phyloP scores from a whole-genome alignment of 2,113 vertebrate species.

The Okapia johnstoni region DNA sequence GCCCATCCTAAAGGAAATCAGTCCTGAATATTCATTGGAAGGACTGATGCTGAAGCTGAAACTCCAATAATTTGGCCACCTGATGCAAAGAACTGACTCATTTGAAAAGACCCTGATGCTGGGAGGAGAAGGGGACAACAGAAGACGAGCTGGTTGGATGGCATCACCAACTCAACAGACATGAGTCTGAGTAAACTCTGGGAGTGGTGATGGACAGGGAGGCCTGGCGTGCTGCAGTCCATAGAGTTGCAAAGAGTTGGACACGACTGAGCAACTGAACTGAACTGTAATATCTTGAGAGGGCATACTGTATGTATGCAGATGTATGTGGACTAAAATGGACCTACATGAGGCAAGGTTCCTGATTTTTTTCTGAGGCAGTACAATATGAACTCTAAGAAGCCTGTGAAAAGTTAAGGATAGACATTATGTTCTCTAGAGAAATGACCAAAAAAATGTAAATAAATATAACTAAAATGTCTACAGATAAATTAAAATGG shows the following conservation, averaged over 20 bases:
- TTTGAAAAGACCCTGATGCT: background rate
- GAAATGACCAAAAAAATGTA: background rate
- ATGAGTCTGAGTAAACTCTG: background rate
- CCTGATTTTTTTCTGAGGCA: background rate
- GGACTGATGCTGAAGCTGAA: background rate
- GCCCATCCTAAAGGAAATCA: background rate
- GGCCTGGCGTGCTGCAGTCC: background rate
- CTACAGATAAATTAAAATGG: background rate
- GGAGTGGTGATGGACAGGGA: background rate
- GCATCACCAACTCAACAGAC: background rate
- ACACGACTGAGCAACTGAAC: background rate
- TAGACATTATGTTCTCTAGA: background rate
- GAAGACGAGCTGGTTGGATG: background rate
- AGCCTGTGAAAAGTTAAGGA: background rate
- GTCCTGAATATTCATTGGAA: background rate
- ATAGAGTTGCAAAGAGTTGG: background rate
- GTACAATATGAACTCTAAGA: background rate
- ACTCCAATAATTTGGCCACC: background rate
- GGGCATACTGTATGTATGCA: background rate
- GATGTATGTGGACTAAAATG: background rate
- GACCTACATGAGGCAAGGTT: background rate
- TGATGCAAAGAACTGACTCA: fast-evolving
- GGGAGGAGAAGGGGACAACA: background rate
- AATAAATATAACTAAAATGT: background rate
- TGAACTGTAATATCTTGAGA: background rate